Percentiles rank a stretch among this genome's conserved stretches.
Conservation (phyloP, 2,797 vertebrate genomes). For the Gila robusta region DNA sequence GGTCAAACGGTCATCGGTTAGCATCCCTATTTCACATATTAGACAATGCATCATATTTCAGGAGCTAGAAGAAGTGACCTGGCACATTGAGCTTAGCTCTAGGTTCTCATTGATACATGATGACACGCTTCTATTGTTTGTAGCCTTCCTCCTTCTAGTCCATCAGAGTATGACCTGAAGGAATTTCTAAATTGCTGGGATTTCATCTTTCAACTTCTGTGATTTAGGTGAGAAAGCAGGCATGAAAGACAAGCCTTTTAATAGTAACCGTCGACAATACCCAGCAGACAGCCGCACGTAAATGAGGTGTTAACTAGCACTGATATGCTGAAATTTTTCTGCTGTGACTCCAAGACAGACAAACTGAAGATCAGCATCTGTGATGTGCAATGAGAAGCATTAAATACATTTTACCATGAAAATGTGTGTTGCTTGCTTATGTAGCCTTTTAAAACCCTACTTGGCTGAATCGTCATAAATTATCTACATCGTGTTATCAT, state of each 20-base stretch:
- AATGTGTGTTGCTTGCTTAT: background rate
- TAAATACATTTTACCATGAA: background rate
- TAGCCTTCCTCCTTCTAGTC: slow-evolving; percentile 11
- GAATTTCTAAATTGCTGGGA: slow-evolving; percentile 38
- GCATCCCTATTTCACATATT: background rate
- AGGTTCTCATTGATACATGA: slow-evolving; percentile 44
- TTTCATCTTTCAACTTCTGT: slow-evolving; percentile 28
- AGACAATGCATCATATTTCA: background rate
- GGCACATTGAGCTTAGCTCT: slow-evolving; percentile 50
- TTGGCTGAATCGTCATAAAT: background rate
- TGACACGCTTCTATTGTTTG: slow-evolving; percentile 50
- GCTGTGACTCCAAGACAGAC: slow-evolving; percentile 22
- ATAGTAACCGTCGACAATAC: slow-evolving; percentile 37
- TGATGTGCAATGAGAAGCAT: slow-evolving; percentile 1
- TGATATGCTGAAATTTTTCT: slow-evolving; percentile 5
- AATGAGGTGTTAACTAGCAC: slow-evolving; percentile 36
- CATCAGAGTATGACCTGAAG: slow-evolving; percentile 43
- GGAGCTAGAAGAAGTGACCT: slow-evolving; percentile 37
- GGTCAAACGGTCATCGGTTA: too few relatives aligned
- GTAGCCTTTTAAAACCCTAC: slow-evolving; percentile 4
- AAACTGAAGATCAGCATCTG: slow-evolving; percentile 1
- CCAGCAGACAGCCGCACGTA: background rate
- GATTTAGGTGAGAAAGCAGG: slow-evolving; percentile 51
- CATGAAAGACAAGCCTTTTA: slow-evolving; percentile 42
- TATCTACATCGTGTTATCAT: background rate